phyloP scores from a whole-genome alignment of 2,797 vertebrate genomes.

The Hipposideros larvatus region DNA sequence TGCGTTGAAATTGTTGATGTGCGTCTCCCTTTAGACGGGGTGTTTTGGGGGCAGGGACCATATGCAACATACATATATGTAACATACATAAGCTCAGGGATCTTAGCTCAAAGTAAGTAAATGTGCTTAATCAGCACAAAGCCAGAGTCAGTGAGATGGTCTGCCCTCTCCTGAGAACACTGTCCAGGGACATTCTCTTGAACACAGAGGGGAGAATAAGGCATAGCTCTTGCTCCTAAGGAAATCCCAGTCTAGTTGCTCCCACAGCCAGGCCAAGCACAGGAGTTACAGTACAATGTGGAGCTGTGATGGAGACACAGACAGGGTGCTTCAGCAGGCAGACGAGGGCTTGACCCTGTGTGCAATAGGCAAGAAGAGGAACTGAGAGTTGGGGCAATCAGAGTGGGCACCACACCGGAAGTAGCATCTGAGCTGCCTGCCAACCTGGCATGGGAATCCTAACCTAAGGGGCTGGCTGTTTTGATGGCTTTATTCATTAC shows the following conservation, averaged over 20 bases:
- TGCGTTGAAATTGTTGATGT: not conserved
- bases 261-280: too few species aligned
- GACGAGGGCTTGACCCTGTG: fast-evolving
- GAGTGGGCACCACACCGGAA: fast-evolving
- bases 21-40: not conserved
- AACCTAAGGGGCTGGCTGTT: not conserved
- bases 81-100: not conserved
- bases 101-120: not conserved
- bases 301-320: fast-evolving
- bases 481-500: not conserved
- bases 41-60: not conserved
- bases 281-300: fast-evolving
- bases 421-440: not conserved
- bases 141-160: not conserved
- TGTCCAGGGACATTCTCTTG: not conserved
- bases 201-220: not conserved
- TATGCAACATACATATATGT: not conserved
- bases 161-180: not conserved
- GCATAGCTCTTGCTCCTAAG: not conserved
- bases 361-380: not conserved
- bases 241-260: too few species aligned
- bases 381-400: not conserved
- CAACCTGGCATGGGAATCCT: not conserved
- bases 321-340: not conserved
- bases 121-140: not conserved